A percentile compares a stretch with the other conserved stretches of the same genome.
These are phyloP conservation scores for Tribolium castaneum DNA, from an alignment of 1,140 invertebrate species.

Conservation along the genomic window DNA sequence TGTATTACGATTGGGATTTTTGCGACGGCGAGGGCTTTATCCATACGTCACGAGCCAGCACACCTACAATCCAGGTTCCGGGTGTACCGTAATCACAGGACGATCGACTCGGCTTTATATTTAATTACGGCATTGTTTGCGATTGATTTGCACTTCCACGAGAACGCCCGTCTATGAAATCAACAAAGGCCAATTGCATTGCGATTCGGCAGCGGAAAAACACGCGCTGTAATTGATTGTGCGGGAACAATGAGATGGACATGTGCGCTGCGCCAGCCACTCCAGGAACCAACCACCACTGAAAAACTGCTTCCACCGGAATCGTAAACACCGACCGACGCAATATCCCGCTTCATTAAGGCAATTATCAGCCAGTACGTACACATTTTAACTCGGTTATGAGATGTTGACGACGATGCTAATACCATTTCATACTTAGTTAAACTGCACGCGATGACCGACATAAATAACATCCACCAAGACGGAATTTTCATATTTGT, in stretches of 20 bases:
- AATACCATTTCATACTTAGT: neutral
- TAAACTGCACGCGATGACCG: conserved; percentile 18
- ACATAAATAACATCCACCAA: conserved; percentile 13
- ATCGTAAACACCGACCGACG: neutral
- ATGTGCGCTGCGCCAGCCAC: neutral
- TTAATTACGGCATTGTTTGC: conserved; percentile 31
- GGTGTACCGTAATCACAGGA: conserved; percentile 28
- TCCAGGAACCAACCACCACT: neutral
- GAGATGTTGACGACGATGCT: conserved; percentile 2
- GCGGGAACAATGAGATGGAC: no score
- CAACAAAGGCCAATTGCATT: neutral
- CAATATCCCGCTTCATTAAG: conserved; percentile 11
- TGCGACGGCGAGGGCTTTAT: conserved; percentile 5
- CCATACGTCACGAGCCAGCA: conserved; percentile 29
- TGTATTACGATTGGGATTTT: conserved; percentile 47
- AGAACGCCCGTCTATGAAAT: neutral
- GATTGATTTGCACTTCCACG: conserved; percentile 24
- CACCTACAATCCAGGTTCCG: conserved; percentile 33
- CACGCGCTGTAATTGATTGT: neutral
- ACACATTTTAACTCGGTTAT: neutral
- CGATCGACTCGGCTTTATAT: conserved; percentile 23
- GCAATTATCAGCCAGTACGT: neutral
- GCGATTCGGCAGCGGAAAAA: neutral
- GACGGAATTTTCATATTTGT: conserved; percentile 17
- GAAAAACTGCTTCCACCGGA: neutral